These are phyloP conservation scores for Trididemnum miniatum DNA, from an alignment of 23 tunicate genomes.

Conservation along the genomic window DNA sequence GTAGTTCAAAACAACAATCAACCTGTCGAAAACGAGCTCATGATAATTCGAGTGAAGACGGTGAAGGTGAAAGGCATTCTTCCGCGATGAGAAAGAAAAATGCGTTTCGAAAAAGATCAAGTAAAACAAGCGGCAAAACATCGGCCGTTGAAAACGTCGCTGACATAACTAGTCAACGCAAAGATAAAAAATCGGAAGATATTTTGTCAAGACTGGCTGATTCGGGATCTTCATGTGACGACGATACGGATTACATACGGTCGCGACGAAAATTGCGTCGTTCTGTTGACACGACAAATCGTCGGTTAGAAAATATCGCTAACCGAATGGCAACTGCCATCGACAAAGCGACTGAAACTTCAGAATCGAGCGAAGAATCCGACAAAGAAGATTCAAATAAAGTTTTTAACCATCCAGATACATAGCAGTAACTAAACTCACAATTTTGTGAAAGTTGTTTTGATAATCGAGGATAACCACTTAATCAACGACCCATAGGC, in stretches of 20 bases:
- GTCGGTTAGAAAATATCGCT: constrained; percentile 25
- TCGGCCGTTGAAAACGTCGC: constrained; percentile 11
- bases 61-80: too few species aligned
- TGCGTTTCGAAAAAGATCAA: constrained; percentile 10
- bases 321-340: constrained; percentile 40
- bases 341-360: not conserved
- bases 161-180: constrained; percentile 8
- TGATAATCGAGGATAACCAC: too few species aligned
- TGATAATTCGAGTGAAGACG: too few species aligned
- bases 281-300: constrained; percentile 35
- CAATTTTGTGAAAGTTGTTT: too few species aligned
- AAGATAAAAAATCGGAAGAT: too few species aligned
- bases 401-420: too few species aligned
- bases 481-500: too few species aligned
- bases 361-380: not conserved
- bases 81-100: constrained; percentile 18
- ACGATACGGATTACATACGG: not conserved
- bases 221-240: not conserved
- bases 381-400: too few species aligned
- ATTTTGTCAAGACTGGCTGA: too few species aligned
- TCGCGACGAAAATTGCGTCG: constrained; percentile 28
- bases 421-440: too few species aligned
- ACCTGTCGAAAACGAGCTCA: too few species aligned
- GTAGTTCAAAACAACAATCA: too few species aligned
- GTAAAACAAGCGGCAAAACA: not conserved